These are phyloP conservation scores for Chrysina gloriosa DNA, from an alignment of 2,888 invertebrate species.

Conservation along the genomic window DNA sequence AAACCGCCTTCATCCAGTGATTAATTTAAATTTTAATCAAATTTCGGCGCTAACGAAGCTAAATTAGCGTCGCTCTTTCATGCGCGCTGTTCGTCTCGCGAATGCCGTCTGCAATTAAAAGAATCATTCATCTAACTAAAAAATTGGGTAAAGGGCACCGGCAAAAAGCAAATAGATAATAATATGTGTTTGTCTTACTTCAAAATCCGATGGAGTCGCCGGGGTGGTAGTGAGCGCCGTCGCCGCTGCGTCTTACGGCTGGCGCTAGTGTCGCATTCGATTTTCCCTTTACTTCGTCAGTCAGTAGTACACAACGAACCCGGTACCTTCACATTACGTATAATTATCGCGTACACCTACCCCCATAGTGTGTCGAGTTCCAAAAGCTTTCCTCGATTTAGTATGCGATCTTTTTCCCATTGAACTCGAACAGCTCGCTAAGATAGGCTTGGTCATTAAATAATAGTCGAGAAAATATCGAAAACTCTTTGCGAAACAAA, in stretches of 20 bases:
- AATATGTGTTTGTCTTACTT: constrained; percentile 41
- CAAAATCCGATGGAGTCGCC: constrained; percentile 40
- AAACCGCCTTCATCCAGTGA: background rate
- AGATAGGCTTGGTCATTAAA: background rate
- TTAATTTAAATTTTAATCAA: constrained; percentile 6
- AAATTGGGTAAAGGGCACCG: background rate
- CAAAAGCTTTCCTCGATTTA: background rate
- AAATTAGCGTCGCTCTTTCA: background rate
- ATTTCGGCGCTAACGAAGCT: constrained; percentile 5
- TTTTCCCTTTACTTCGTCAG: constrained; percentile 55
- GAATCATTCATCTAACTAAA: background rate
- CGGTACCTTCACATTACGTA: constrained; percentile 53
- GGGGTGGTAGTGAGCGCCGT: constrained; percentile 44
- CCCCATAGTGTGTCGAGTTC: background rate
- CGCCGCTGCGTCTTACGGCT: constrained; percentile 51
- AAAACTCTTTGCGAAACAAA: too few species aligned
- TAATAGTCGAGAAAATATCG: background rate
- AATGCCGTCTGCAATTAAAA: constrained; percentile 1
- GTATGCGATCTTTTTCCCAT: background rate
- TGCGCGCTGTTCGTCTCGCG: background rate
- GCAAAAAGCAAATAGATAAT: constrained; percentile 35
- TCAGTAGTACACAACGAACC: constrained; percentile 46
- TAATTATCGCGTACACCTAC: constrained; percentile 43
- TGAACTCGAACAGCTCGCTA: background rate
- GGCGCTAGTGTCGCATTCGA: constrained; percentile 59